These are phyloP conservation scores for Xiphias gladius DNA, from an alignment of 2,113 vertebrate genomes.

Conservation along the genomic window DNA sequence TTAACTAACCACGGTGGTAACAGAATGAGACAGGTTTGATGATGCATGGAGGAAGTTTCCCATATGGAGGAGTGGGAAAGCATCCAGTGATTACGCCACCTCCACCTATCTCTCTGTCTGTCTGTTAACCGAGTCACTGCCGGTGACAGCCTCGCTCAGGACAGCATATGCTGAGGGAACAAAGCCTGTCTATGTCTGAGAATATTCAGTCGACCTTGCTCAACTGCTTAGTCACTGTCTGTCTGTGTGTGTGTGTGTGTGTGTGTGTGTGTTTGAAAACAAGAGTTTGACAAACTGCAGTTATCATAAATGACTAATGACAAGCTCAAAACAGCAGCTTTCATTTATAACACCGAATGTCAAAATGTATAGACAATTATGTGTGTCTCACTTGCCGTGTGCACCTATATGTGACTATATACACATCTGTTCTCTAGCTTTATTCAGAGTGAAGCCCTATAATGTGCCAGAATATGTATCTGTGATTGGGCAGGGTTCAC, in stretches of 20 bases:
- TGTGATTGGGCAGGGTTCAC: conserved; percentile 49
- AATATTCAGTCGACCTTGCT: conserved; percentile 59
- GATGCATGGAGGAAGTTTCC: conserved; percentile 63
- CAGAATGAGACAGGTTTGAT: conserved; percentile 50
- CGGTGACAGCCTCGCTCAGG: conserved; percentile 40
- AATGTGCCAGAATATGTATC: not conserved
- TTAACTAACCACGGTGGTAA: conserved; percentile 18
- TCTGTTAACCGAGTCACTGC: conserved; percentile 56
- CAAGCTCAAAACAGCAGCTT: conserved; percentile 35
- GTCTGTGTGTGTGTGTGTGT: not conserved
- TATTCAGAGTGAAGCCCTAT: conserved; percentile 1
- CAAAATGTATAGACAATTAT: not conserved
- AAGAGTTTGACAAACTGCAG: conserved; percentile 29
- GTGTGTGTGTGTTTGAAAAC: conserved; percentile 18
- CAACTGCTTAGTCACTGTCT: conserved; percentile 73
- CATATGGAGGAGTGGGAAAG: conserved; percentile 49
- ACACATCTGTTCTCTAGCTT: conserved; percentile 20
- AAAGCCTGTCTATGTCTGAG: conserved; percentile 59
- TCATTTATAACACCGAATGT: conserved; percentile 30
- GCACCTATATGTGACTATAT: not conserved
- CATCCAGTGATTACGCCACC: conserved; percentile 57
- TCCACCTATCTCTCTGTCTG: conserved; percentile 42
- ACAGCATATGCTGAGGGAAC: conserved; percentile 41
- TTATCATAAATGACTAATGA: conserved; percentile 47
- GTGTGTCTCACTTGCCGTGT: conserved; percentile 68